Evolutionary conservation across 2,797 vertebrate species (phyloP).

Genomic region (Ctenosaura bakeri): DNA sequence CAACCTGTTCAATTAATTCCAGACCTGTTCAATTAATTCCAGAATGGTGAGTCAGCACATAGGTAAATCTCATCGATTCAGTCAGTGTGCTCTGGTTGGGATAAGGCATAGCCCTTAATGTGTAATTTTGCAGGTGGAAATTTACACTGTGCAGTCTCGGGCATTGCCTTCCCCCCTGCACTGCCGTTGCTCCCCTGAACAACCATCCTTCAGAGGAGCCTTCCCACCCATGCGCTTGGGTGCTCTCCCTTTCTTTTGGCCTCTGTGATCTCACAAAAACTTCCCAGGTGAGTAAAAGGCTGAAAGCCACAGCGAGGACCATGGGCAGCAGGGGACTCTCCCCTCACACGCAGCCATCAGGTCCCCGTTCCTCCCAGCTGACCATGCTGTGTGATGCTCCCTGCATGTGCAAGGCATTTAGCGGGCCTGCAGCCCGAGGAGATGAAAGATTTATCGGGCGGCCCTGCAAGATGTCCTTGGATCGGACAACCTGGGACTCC

Average conservation of each 20-base stretch:
- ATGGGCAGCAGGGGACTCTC: background rate
- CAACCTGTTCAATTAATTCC: too few relatives aligned
- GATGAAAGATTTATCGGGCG: slow-evolving; percentile 76
- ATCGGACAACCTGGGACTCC: slow-evolving; percentile 61
- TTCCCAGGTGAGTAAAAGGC: background rate
- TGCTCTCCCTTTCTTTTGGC: fast-evolving
- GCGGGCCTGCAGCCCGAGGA: slow-evolving; percentile 67
- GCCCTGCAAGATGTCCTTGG: slow-evolving; percentile 71
- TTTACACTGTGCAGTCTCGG: background rate
- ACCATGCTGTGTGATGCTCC: slow-evolving; percentile 32
- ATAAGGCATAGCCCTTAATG: too few relatives aligned
- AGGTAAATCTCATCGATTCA: too few relatives aligned
- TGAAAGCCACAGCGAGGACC: background rate
- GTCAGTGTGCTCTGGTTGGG: too few relatives aligned
- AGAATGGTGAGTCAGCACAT: too few relatives aligned
- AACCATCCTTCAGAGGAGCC: fast-evolving
- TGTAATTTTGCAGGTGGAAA: too few relatives aligned
- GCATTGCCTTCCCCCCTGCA: background rate
- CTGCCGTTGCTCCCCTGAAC: background rate
- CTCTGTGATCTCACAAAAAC: background rate
- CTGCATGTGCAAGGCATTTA: slow-evolving; percentile 67
- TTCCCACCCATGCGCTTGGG: background rate
- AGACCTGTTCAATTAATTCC: too few relatives aligned
- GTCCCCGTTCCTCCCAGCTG: slow-evolving; percentile 40
- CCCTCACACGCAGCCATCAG: background rate